Conservation (phyloP, 2,888 invertebrate species). For the Doris montereyensis region DNA sequence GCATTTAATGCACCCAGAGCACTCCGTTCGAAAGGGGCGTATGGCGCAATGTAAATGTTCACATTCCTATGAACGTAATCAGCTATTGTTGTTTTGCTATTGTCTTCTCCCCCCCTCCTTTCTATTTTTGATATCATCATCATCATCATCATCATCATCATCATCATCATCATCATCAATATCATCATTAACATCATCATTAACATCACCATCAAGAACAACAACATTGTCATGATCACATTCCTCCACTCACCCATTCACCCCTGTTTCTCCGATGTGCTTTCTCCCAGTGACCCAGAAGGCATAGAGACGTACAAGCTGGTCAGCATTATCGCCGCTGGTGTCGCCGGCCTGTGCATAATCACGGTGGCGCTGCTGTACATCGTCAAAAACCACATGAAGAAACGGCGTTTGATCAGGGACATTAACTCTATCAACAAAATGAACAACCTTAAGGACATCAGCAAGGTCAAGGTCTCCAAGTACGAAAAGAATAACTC, state of each 20-base stretch:
- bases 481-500: too few relatives aligned
- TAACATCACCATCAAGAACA: slow-evolving; percentile 25
- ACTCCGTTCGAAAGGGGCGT: too few relatives aligned
- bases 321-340: neutral
- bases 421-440: neutral
- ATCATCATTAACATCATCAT: slow-evolving; percentile 31
- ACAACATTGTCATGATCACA: neutral
- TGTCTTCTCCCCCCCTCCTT: too few relatives aligned
- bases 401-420: neutral
- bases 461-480: too few relatives aligned
- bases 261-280: too few relatives aligned
- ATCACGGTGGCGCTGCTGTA: neutral
- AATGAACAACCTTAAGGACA: neutral
- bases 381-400: neutral
- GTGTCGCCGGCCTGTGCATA: neutral
- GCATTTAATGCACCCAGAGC: too few relatives aligned
- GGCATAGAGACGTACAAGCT: neutral
- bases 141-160: slow-evolving; percentile 22
- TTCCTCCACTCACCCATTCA: too few relatives aligned
- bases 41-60: too few relatives aligned
- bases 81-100: too few relatives aligned
- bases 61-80: too few relatives aligned
- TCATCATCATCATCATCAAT: slow-evolving; percentile 31
- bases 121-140: neutral
- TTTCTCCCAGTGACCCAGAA: neutral